phyloP scores from a whole-genome alignment of 2,113 vertebrate species.

The Paratilapia polleni region DNA sequence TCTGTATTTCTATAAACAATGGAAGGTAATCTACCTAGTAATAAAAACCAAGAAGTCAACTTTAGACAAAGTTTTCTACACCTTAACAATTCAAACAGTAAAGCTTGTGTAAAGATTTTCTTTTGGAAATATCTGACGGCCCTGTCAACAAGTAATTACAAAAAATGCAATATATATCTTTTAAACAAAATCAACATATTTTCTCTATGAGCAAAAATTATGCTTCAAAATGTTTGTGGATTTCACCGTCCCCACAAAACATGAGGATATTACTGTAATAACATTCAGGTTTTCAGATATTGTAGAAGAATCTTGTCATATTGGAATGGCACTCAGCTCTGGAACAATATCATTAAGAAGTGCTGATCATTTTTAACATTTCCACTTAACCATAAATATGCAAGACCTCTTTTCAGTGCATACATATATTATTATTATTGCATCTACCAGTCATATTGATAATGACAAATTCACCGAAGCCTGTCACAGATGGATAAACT shows the following conservation, averaged over 20 bases:
- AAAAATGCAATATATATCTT: slow-evolving; percentile 74
- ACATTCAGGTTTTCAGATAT: slow-evolving; percentile 78
- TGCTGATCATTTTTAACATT: slow-evolving; percentile 54
- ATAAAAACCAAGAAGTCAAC: slow-evolving; percentile 91
- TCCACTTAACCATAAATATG: slow-evolving; percentile 62
- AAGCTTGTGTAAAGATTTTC: slow-evolving; percentile 87
- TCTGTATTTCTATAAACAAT: slow-evolving; percentile 91
- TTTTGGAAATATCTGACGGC: slow-evolving; percentile 82
- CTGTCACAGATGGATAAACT: slow-evolving; percentile 67
- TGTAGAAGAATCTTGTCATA: slow-evolving; percentile 69
- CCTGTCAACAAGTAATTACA: slow-evolving; percentile 82
- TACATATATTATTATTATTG: slow-evolving; percentile 82
- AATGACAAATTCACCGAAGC: slow-evolving; percentile 77
- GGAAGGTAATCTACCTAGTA: slow-evolving; percentile 88
- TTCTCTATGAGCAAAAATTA: slow-evolving; percentile 63
- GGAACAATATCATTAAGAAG: slow-evolving; percentile 49
- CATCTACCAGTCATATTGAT: slow-evolving; percentile 80
- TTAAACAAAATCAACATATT: slow-evolving; percentile 68
- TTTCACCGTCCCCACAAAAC: slow-evolving; percentile 59
- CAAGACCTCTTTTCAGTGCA: slow-evolving; percentile 80
- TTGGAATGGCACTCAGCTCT: slow-evolving; percentile 71
- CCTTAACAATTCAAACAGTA: slow-evolving; percentile 90
- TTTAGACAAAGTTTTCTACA: slow-evolving; percentile 89
- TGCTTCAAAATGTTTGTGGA: slow-evolving; percentile 62
- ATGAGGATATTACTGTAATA: slow-evolving; percentile 71